Evolutionary conservation across 2,888 invertebrate species (phyloP).

Genomic region (Dascillus cervinus): DNA sequence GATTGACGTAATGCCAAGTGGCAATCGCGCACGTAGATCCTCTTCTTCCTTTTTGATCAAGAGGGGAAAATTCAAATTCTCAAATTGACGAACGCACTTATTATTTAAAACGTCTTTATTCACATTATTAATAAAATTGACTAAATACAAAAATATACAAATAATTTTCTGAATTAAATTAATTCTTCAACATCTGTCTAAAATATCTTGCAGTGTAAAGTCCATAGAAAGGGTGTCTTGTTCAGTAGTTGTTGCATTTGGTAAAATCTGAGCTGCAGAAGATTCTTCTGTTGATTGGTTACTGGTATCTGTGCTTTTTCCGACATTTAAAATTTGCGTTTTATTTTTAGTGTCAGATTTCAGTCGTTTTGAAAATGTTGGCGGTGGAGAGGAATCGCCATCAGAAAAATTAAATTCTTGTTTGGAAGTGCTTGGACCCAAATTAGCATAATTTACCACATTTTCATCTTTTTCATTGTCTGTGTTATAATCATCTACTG

Average conservation of each 20-base stretch:
- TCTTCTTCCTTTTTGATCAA: conserved; percentile 10
- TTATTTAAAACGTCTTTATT: neutral
- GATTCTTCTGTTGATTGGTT: neutral
- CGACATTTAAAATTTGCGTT: neutral
- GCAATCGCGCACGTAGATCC: conserved; percentile 28
- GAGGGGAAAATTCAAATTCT: conserved; percentile 22
- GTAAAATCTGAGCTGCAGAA: neutral
- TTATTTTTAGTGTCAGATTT: conserved; percentile 8
- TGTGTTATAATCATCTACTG: conserved; percentile 15
- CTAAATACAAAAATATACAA: conserved; percentile 2
- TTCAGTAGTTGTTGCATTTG: conserved; percentile 3
- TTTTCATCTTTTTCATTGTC: conserved; percentile 15
- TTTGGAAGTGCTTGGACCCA: conserved; percentile 16
- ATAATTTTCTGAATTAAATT: neutral
- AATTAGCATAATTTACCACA: neutral
- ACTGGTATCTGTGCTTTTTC: neutral
- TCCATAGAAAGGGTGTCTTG: conserved; percentile 17
- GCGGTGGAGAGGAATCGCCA: conserved; percentile 11
- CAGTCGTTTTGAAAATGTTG: conserved; percentile 19
- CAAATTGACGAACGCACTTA: neutral
- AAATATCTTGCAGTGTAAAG: conserved; percentile 30
- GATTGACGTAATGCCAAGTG: conserved; percentile 37
- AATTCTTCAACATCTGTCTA: conserved; percentile 20
- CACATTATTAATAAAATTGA: too few relatives aligned
- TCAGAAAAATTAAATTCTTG: conserved; percentile 15